phyloP scores from a whole-genome alignment of 2,113 vertebrate genomes.

The Rattus norvegicus region GRCr8 NC_086022.1:71002501-71003000 shows the following conservation, averaged over 20 bases:
- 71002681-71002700: no score
- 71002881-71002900: neutral
- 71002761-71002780: neutral
- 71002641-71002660: neutral
- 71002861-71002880: neutral
- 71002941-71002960: neutral
- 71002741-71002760: neutral
- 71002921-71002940: neutral
- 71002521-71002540: neutral
- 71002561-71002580: neutral
- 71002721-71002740: neutral
- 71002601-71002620: neutral
- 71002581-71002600: neutral
- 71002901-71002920: accelerated
- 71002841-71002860: neutral
- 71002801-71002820: accelerated
- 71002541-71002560: neutral
- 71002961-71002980: accelerated
- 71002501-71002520: neutral
- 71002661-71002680: no score
- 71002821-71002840: neutral
- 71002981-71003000: neutral
- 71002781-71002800: no score
- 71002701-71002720: neutral
- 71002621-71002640: neutral